Evolutionary conservation across 1,140 invertebrate species (phyloP).

Genomic region (Rhopalosiphum padi): DNA sequence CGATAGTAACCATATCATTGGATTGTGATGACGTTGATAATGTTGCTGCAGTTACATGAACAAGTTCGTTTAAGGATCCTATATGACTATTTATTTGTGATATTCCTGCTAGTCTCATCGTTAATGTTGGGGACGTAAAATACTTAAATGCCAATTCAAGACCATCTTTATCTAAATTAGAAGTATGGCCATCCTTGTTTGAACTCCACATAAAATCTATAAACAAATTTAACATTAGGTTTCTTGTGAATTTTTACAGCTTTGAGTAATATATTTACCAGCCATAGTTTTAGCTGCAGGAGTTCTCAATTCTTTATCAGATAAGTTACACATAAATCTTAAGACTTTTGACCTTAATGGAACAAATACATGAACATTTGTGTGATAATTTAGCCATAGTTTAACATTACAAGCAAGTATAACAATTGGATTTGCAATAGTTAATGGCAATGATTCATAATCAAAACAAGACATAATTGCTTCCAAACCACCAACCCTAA

Average conservation of each 20-base stretch:
- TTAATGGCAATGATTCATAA: constrained; percentile 77
- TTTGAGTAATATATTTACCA: constrained; percentile 65
- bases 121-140: constrained; percentile 90
- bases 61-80: constrained; percentile 86
- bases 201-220: constrained; percentile 92
- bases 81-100: constrained; percentile 95
- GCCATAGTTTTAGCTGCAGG: constrained; percentile 90
- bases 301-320: constrained; percentile 86
- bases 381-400: constrained; percentile 91
- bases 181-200: constrained; percentile 88
- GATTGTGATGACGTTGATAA: constrained; percentile 63
- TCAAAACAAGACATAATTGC: constrained; percentile 87
- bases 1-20: constrained; percentile 82
- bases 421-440: constrained; percentile 89
- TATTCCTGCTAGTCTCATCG: constrained; percentile 88
- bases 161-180: constrained; percentile 86
- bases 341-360: constrained; percentile 84
- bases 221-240: constrained; percentile 58
- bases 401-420: constrained; percentile 90
- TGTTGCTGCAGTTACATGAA: constrained; percentile 66
- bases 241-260: neutral
- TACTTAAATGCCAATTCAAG: constrained; percentile 92
- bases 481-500: constrained; percentile 85
- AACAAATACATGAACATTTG: constrained; percentile 85
- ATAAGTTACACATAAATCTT: constrained; percentile 91